phyloP scores from a whole-genome alignment of 2,797 vertebrate species.

The Tokudaia muenninki region DNA sequence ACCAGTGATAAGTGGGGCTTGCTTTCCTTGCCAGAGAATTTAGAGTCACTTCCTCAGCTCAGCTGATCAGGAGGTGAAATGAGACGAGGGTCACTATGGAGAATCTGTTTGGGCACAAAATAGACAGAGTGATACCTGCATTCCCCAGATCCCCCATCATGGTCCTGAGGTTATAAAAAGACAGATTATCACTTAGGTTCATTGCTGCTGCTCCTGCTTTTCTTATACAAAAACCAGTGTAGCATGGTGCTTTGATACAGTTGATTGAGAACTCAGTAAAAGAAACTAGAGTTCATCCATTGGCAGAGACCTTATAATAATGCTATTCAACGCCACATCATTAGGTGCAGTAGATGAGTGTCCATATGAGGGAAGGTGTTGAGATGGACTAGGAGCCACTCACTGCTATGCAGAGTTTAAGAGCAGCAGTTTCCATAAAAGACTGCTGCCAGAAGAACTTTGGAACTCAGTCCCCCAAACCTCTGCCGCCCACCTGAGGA shows the following conservation, averaged over 20 bases:
- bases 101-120: background rate
- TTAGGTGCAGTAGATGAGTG: background rate
- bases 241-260: background rate
- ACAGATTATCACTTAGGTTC: background rate
- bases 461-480: fast-evolving
- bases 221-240: background rate
- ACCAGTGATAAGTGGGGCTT: background rate
- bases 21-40: background rate
- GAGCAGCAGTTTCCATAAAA: background rate
- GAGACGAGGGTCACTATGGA: background rate
- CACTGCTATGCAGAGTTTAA: fast-evolving
- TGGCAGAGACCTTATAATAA: background rate
- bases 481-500: background rate
- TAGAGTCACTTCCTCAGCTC: background rate
- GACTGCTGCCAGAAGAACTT: fast-evolving
- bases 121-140: background rate
- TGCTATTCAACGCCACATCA: background rate
- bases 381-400: background rate
- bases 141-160: fast-evolving
- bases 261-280: background rate
- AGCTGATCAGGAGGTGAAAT: background rate
- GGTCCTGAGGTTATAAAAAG: background rate
- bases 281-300: background rate
- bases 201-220: background rate
- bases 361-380: fast-evolving